Evolutionary conservation across 2,113 vertebrate genomes (phyloP), one percentile per base, ranked within the genome.

Genomic region (Arenaria interpres): DNA sequence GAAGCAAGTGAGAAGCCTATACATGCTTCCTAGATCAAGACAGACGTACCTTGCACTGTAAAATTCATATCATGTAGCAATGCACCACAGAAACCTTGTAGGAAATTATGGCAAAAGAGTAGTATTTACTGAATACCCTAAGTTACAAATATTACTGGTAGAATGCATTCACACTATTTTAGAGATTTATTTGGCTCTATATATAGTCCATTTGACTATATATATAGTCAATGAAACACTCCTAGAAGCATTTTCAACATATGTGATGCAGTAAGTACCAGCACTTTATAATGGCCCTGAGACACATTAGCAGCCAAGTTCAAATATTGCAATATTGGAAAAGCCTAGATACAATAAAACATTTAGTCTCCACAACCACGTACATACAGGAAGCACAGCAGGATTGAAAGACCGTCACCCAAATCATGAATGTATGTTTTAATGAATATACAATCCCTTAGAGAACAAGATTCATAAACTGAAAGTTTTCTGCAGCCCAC

Each of bases 371-470:
- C 30, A 67, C 25, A 68, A 22, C 6, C 35, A 68, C 9, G 11
- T 14, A n/a, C 14, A 30, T 19, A 25, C 5, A 46, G 28, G 30
- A 90, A 83, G 35, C 4, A 74, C 22, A 80, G 33, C 3, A 48
- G 41, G 35, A 77, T 15, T 0, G 0, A 81, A 84, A 89, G 32
- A 8, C 12, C 21, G 22, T 67, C 1, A 3, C 6, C 25, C 7
- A 56, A 43, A 84, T n/a, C 2, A 28, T 32, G 14, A 50, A 50
- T 15, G 5, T 25, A 50, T 15, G 5, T 25, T 81, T 73, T 45
- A 43, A 72, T 3, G 6, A 63, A 67, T 35, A 62, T 21, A n/a
- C 12, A 64, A 14, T 35, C 41, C 5, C 17, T 37, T 24, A 59
- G 6, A 41, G 25, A 57, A 27, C 5, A 71, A 14, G 10, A 53